phyloP scores from a whole-genome alignment of 2,888 invertebrate genomes.

The Bhutanitis thaidina region DNA sequence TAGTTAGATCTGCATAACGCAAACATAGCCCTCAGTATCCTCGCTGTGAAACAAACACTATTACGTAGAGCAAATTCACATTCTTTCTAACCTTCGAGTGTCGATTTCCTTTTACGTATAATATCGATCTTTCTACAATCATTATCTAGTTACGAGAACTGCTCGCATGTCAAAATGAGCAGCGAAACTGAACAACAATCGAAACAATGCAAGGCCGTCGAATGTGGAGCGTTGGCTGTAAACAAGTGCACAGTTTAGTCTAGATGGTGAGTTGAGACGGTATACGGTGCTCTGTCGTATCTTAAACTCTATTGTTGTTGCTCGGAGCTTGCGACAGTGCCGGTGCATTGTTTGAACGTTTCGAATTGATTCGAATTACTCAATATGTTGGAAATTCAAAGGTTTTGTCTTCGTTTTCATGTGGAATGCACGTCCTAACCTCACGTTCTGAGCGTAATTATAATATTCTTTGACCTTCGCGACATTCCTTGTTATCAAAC shows the following conservation, averaged over 20 bases:
- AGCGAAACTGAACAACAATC: not conserved
- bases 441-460: too few relatives aligned
- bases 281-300: not conserved
- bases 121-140: not conserved
- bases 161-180: not conserved
- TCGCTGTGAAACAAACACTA: too few relatives aligned
- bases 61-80: too few relatives aligned
- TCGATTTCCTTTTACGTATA: too few relatives aligned
- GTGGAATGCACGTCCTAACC: too few relatives aligned
- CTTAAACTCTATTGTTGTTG: not conserved
- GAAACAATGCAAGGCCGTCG: slow-evolving; percentile 10
- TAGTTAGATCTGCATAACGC: too few relatives aligned
- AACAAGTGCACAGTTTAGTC: not conserved
- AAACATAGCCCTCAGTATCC: too few relatives aligned
- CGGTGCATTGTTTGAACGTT: not conserved
- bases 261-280: not conserved
- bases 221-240: not conserved
- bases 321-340: not conserved
- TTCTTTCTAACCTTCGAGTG: too few relatives aligned
- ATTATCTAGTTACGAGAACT: not conserved
- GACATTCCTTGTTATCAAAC: too few relatives aligned
- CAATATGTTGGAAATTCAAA: not conserved
- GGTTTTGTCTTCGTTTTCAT: not conserved
- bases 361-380: not conserved
- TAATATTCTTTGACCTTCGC: too few relatives aligned